phyloP scores from a whole-genome alignment of 2,113 vertebrate genomes.

The Muscicapa adusta region DNA sequence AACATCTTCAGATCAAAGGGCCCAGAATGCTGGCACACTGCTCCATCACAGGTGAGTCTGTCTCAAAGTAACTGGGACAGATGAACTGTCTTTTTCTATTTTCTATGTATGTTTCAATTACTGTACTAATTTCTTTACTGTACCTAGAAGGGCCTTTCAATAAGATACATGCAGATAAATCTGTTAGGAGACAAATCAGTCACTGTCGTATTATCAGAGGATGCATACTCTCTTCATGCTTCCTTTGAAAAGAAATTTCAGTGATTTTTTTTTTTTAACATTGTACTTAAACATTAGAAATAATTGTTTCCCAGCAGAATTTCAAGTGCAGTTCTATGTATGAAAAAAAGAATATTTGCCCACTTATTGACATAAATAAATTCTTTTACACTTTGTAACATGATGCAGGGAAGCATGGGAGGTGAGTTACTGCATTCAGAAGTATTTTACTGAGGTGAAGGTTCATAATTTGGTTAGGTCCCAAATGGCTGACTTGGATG shows the following conservation, averaged over 20 bases:
- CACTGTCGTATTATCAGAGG: background rate
- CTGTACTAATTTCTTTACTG: background rate
- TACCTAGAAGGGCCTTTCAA: background rate
- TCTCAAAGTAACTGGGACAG: background rate
- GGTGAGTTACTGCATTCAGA: background rate
- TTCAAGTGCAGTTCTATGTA: background rate
- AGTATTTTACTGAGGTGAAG: background rate
- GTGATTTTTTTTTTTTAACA: background rate
- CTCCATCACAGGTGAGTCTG: background rate
- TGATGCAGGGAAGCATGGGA: background rate
- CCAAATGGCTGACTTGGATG: background rate
- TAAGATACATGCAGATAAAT: background rate
- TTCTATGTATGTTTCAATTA: background rate
- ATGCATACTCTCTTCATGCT: background rate
- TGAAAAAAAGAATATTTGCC: background rate
- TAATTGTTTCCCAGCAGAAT: background rate
- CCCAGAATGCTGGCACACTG: background rate
- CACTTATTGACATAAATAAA: background rate
- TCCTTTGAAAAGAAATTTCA: constrained; percentile 14
- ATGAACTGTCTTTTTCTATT: background rate
- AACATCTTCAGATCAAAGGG: background rate
- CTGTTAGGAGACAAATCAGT: background rate
- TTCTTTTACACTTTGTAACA: background rate
- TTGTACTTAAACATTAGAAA: background rate
- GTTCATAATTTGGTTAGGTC: background rate